Evolutionary conservation across 92 coral and sea anemone genomes (phyloP).

Genomic region (Siderastrea radians): DNA sequence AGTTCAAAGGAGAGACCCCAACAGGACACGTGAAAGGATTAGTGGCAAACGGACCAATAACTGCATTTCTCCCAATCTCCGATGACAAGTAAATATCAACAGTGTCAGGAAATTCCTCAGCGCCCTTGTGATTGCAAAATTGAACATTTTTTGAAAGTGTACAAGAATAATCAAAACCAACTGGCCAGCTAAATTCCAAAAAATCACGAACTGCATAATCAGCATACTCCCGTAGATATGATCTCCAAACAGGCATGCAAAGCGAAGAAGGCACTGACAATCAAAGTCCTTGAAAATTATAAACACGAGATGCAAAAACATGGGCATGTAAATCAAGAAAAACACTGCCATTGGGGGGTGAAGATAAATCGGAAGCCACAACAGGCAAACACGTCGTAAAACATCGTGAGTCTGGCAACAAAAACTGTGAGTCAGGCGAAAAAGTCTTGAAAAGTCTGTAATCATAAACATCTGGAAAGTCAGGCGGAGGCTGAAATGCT

Average conservation of each 20-base stretch:
- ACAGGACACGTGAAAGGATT: background rate
- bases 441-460: slow-evolving; percentile 26
- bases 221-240: background rate
- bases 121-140: slow-evolving; percentile 34
- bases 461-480: slow-evolving; percentile 9
- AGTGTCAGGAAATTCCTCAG: slow-evolving; percentile 8
- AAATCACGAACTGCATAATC: slow-evolving; percentile 3
- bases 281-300: background rate
- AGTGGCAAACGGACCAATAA: slow-evolving; percentile 6
- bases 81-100: slow-evolving; percentile 26
- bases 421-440: slow-evolving; percentile 6
- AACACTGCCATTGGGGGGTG: background rate
- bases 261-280: background rate
- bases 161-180: background rate
- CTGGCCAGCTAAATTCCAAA: background rate
- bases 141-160: slow-evolving; percentile 22
- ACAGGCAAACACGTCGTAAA: background rate
- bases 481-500: slow-evolving; percentile 19
- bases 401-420: slow-evolving; percentile 7
- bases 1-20: slow-evolving; percentile 8
- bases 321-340: slow-evolving; percentile 12
- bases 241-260: background rate
- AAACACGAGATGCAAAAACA: slow-evolving; percentile 6
- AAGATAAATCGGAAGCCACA: background rate
- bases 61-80: background rate